Conservation (phyloP, 1,140 invertebrate genomes). For the Trissolcus basalis region DNA sequence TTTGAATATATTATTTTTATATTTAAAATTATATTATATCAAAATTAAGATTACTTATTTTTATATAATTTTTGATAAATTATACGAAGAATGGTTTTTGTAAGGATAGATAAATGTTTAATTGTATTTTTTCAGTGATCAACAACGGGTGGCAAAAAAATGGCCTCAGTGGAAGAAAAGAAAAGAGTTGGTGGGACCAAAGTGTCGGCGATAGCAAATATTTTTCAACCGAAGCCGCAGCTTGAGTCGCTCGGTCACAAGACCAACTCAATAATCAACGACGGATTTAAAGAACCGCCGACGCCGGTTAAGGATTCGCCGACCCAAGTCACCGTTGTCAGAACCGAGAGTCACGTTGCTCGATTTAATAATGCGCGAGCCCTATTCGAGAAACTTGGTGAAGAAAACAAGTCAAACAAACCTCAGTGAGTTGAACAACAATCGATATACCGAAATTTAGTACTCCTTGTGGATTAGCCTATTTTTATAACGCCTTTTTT, state of each 20-base stretch:
- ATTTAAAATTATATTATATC: no score
- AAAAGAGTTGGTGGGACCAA: slow-evolving; percentile 83
- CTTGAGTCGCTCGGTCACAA: slow-evolving; percentile 72
- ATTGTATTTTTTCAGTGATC: slow-evolving; percentile 38
- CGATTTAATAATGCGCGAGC: slow-evolving; percentile 94
- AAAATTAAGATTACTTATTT: no score
- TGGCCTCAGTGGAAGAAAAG: slow-evolving; percentile 83
- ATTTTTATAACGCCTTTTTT: no score
- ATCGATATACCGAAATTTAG: neutral
- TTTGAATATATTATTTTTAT: no score
- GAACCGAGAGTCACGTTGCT: slow-evolving; percentile 91
- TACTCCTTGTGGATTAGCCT: no score
- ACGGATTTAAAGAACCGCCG: slow-evolving; percentile 70
- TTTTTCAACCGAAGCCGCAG: slow-evolving; percentile 85
- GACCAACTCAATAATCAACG: slow-evolving; percentile 66
- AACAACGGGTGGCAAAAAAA: slow-evolving; percentile 50
- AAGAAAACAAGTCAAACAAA: slow-evolving; percentile 80
- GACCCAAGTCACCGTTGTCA: slow-evolving; percentile 83
- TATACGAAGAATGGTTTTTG: no score
- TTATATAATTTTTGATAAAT: no score
- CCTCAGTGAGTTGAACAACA: slow-evolving; percentile 62
- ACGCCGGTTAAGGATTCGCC: slow-evolving; percentile 73
- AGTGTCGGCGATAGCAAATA: slow-evolving; percentile 92
- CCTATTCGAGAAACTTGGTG: slow-evolving; percentile 93
- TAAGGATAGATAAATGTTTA: no score